Base-by-base conservation (phyloP, 30 jellyfish, hydroid and myxozoan species). In the Catostylus mosaicus region DNA sequence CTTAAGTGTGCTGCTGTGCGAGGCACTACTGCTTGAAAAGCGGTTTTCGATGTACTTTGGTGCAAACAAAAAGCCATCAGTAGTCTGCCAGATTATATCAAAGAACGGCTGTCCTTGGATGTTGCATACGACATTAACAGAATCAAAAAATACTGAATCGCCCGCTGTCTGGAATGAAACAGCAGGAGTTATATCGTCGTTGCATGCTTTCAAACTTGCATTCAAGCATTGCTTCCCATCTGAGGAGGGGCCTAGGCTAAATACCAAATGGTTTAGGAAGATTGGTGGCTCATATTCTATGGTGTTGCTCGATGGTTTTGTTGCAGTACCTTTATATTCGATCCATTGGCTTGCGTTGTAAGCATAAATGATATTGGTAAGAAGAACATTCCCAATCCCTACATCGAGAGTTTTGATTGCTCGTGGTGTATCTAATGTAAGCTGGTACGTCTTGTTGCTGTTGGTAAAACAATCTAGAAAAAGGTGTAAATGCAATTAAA, bases 21-120 rank as follows among this genome's bases (percentile, higher is more conserved):
- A 35, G 18, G 32, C 59, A 26, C 77, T 61, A 14, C 36, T 57
- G 30, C 33, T 43, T 8, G 60, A 60, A 47, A 36, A 73, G 26
- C 52, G 45, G 56, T 71, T 62, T 14, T 37, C 80, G 35, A 73
- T 29, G 32, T 68, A 52, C 30, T 16, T 43, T 3, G 81, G 8
- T 19, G 57, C 37, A 56, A 80, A 67, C 18, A 32, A 38, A 34
- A 38, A 80, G 40, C 81, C 86, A 35, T 56, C 45, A 5, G 78
- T 29, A 1, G 86, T 71, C 20, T 36, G 70, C 93, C 93, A 83
- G 1, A 60, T 20, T 52, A 83, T 51, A 1, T 34, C 62, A 6
- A 74, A 64, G 27, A 26, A 46, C 2, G 93, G 77, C 81, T 83
- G 93, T 30, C 93, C 86, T 26, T 24, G 45, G 16, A 83, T 60